Percentiles rank a stretch among this genome's conserved stretches.
These are phyloP conservation scores for Scleropages formosus DNA, from an alignment of 2,797 vertebrate species.

Conservation along the genomic window DNA sequence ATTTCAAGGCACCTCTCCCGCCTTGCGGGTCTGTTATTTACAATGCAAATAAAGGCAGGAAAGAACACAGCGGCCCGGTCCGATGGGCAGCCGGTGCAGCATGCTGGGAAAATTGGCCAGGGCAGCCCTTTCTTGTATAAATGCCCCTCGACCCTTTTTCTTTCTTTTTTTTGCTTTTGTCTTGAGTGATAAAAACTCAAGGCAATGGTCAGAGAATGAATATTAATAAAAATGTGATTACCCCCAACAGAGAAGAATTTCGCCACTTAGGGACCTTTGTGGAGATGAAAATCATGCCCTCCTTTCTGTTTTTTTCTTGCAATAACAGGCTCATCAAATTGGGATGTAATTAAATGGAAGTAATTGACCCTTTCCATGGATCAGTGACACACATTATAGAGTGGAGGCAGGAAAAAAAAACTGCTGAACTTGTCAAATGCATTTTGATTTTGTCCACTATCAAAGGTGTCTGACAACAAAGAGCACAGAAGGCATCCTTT, in stretches of 20 bases:
- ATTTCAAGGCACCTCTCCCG: slow-evolving; percentile 45
- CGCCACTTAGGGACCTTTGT: neutral
- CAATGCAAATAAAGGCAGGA: slow-evolving; percentile 53
- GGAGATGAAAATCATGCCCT: slow-evolving; percentile 1
- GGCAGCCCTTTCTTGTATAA: slow-evolving; percentile 25
- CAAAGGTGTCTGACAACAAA: neutral
- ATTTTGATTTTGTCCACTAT: neutral
- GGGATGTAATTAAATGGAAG: slow-evolving; percentile 8
- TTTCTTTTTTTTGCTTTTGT: too few species aligned
- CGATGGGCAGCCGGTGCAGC: slow-evolving; percentile 30
- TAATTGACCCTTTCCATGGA: slow-evolving; percentile 10
- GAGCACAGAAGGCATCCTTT: neutral
- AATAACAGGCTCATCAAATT: slow-evolving; percentile 6
- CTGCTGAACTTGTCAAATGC: neutral
- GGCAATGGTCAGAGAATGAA: slow-evolving; percentile 24
- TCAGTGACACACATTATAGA: slow-evolving; percentile 12
- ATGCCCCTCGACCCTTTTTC: slow-evolving; percentile 34
- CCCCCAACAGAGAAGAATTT: slow-evolving; percentile 25
- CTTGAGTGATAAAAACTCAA: slow-evolving; percentile 27
- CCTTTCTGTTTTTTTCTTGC: neutral
- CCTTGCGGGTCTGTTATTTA: slow-evolving; percentile 45
- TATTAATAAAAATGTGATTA: slow-evolving; percentile 35
- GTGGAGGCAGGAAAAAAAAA: neutral
- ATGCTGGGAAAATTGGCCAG: slow-evolving; percentile 25
- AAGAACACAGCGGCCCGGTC: slow-evolving; percentile 23